Percentiles rank a stretch among this genome's conserved stretches.
Evolutionary conservation across 2,888 invertebrate species (phyloP).

Genomic region (Chloroclystis v-ata): DNA sequence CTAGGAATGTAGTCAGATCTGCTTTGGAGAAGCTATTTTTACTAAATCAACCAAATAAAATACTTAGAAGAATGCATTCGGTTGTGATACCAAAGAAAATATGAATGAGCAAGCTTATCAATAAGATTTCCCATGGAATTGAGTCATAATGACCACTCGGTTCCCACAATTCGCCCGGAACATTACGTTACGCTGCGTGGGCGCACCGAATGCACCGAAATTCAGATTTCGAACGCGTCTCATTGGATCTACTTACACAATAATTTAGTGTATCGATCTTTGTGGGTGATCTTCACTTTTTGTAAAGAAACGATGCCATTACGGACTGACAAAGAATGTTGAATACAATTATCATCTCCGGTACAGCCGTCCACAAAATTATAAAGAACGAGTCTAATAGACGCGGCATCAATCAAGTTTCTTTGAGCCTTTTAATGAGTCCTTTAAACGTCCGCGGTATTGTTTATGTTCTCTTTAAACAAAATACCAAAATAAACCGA

Average conservation of each 20-base stretch:
- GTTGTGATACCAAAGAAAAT: constrained; percentile 8
- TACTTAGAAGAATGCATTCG: not conserved
- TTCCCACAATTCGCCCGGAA: constrained; percentile 23
- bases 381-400: not conserved
- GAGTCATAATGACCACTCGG: constrained; percentile 29
- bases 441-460: constrained; percentile 1
- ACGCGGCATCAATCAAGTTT: not conserved
- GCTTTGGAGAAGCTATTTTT: too few relatives aligned
- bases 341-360: not conserved
- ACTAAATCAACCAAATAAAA: too few relatives aligned
- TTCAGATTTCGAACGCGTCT: constrained; percentile 17
- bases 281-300: constrained; percentile 20
- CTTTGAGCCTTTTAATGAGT: constrained; percentile 7
- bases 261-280: constrained; percentile 19
- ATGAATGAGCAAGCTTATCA: constrained; percentile 14
- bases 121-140: constrained; percentile 24
- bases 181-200: constrained; percentile 22
- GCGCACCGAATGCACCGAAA: constrained; percentile 18
- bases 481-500: constrained; percentile 20
- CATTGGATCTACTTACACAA: constrained; percentile 20
- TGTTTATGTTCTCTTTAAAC: constrained; percentile 16
- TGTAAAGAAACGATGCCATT: constrained; percentile 8
- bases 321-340: constrained; percentile 12
- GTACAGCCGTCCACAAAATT: constrained; percentile 1
- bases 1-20: too few relatives aligned